Base-by-base conservation (phyloP, 2,888 invertebrate genomes). In the Papilio elwesi region DNA sequence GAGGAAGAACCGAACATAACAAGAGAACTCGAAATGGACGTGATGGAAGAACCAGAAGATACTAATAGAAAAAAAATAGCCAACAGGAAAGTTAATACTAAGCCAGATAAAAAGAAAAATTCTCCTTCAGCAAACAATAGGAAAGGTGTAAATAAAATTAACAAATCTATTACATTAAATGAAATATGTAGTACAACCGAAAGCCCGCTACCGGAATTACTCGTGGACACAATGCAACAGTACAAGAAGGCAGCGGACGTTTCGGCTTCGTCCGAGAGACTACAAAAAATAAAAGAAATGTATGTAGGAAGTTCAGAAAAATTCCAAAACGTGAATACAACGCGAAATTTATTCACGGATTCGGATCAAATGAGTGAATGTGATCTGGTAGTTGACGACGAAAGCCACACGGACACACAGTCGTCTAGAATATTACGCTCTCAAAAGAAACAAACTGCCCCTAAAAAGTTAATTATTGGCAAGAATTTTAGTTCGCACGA, bases 181-280 rank as follows among this genome's bases (percentile, higher is more conserved):
- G 64, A 70, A 67, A 75, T 78, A 67, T 83, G 83, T 53, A 85
- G 87, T 68, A 80, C 82, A 77, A 85, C 87, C 15, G 78, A 80
- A 62, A 91, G 92, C 77, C 89, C 92, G 7, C 79, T 92, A 52
- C 92, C 92, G 0, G 88, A 83, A 0, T 80, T 93, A 12, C 75
- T 89, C 6, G 84, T 92, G 36, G 92, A 92, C 82, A 76, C 81
- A 10, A 79, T 80, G 1, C 75, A 76, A 0, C 55, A 53, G 1
- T 65, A 68, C 8, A 77, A 78, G 70, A 79, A 85, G 9, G 82
- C 85, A 16, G 70, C 68, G 0, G 80, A 84, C 67, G 87, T 87
- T 70, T 83, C 85, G 0, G 57, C 87, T 11, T 80, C 82, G 1
- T 78, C 78, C 2, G 82, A 80, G 36, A 82, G 87, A 79, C 67